phyloP scores from a whole-genome alignment of 2,113 vertebrate species.

The Oreochromis aureus region DNA sequence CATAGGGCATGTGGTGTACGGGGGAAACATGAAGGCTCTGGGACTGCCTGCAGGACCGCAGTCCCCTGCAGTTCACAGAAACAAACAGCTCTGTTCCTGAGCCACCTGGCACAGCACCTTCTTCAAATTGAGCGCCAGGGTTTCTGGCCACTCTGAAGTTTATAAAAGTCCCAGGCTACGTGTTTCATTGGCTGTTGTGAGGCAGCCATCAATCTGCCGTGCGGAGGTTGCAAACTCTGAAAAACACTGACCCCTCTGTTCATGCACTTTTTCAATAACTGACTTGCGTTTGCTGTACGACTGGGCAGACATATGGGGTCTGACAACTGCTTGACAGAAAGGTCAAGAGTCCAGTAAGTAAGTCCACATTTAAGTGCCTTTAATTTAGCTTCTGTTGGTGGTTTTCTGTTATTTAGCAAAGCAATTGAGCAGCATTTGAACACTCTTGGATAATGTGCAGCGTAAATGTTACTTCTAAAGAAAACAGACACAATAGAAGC shows the following conservation, averaged over 20 bases:
- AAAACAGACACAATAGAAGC: slow-evolving; percentile 50
- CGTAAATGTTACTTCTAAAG: slow-evolving; percentile 30
- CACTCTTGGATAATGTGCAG: not conserved
- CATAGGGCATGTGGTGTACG: slow-evolving; percentile 37
- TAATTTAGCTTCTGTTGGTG: slow-evolving; percentile 44
- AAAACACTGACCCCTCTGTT: slow-evolving; percentile 21
- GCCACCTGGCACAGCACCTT: slow-evolving; percentile 52
- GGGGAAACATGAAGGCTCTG: slow-evolving; percentile 65
- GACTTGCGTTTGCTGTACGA: not conserved
- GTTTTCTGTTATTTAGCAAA: slow-evolving; percentile 13
- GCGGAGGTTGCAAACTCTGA: slow-evolving; percentile 27
- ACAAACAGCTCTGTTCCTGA: slow-evolving; percentile 49
- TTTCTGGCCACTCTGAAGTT: slow-evolving; percentile 13
- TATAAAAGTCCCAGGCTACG: slow-evolving; percentile 8
- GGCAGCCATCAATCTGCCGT: slow-evolving; percentile 30
- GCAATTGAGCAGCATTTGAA: slow-evolving; percentile 23
- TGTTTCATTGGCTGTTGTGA: slow-evolving; percentile 17
- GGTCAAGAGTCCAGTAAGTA: slow-evolving; percentile 56
- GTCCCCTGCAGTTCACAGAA: slow-evolving; percentile 39
- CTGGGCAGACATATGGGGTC: slow-evolving; percentile 8
- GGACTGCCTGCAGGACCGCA: slow-evolving; percentile 23
- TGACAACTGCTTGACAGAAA: slow-evolving; percentile 46
- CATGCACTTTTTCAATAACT: slow-evolving; percentile 44
- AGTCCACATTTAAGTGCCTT: slow-evolving; percentile 31
- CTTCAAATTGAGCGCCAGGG: not conserved